Percentiles rank a stretch among this genome's conserved stretches.
Evolutionary conservation across 2,888 invertebrate genomes (phyloP).

Genomic region (Melinaea menophilus): DNA sequence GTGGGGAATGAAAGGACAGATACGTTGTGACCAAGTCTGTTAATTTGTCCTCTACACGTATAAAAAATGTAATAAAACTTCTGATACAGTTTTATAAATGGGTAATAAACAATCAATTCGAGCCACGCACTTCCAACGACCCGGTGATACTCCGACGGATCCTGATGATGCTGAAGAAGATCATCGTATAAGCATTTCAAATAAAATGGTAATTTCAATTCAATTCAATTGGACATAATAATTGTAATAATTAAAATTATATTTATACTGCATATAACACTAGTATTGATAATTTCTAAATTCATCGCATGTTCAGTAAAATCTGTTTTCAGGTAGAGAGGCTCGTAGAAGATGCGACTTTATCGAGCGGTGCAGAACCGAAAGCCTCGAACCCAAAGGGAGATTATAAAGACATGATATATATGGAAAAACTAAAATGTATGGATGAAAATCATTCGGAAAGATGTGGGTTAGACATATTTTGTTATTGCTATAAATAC

Average conservation of each 20-base stretch:
- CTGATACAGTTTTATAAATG: constrained; percentile 39
- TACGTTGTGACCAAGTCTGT: too few relatives aligned
- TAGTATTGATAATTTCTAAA: neutral
- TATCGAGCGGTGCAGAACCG: constrained; percentile 44
- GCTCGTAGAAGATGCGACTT: constrained; percentile 63
- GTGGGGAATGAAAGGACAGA: too few relatives aligned
- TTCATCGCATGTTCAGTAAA: neutral
- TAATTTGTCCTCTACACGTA: neutral
- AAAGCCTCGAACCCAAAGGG: constrained; percentile 40
- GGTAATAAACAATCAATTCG: constrained; percentile 56
- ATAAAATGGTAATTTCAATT: constrained; percentile 55
- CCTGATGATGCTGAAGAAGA: constrained; percentile 45
- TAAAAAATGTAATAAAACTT: neutral
- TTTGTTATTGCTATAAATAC: neutral
- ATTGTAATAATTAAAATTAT: neutral
- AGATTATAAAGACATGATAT: constrained; percentile 60
- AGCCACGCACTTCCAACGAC: constrained; percentile 58
- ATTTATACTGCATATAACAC: neutral
- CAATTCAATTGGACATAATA: neutral
- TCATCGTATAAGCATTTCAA: constrained; percentile 64
- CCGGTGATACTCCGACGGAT: constrained; percentile 32
- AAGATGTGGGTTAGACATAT: constrained; percentile 51
- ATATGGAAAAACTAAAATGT: constrained; percentile 61
- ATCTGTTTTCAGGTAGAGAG: constrained; percentile 55
- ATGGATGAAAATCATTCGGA: constrained; percentile 74